Conservation (phyloP, 2,113 vertebrate genomes). For the Podarcis muralis region DNA sequence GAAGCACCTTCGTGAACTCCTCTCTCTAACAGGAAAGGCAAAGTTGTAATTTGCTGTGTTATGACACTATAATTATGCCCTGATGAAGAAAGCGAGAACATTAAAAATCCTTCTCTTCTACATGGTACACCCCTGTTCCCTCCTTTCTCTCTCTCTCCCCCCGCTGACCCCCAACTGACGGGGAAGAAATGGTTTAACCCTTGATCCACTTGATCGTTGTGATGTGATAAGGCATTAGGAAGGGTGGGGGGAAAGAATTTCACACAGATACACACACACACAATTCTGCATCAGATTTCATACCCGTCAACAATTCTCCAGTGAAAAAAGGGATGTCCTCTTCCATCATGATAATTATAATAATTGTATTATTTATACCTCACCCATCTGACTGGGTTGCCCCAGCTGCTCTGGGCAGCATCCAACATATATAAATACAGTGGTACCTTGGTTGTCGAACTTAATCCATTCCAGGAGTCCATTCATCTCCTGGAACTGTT, state of each 20-base stretch:
- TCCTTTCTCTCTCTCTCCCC: not conserved
- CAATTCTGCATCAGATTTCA: not conserved
- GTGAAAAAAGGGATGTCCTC: no score
- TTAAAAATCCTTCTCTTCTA: slow-evolving; percentile 43
- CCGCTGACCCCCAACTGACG: not conserved
- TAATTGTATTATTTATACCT: no score
- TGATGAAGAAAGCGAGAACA: slow-evolving; percentile 57
- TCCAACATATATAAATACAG: no score
- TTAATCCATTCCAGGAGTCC: no score
- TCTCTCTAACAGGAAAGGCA: slow-evolving; percentile 67
- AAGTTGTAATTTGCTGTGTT: slow-evolving; percentile 72
- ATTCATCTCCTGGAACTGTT: no score
- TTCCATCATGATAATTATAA: no score
- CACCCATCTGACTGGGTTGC: no score
- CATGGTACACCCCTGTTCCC: not conserved
- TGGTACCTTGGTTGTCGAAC: no score
- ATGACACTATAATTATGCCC: slow-evolving; percentile 68
- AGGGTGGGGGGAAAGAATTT: not conserved
- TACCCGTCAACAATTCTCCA: no score
- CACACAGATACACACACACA: not conserved
- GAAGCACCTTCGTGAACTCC: slow-evolving; percentile 54
- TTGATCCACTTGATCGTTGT: not conserved
- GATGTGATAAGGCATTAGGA: not conserved
- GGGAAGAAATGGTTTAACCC: not conserved
- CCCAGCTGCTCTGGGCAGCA: no score